A percentile compares a stretch with the other conserved stretches of the same genome.
Conservation (phyloP, 2,888 invertebrate species). For the Xestia ashworthii region DNA sequence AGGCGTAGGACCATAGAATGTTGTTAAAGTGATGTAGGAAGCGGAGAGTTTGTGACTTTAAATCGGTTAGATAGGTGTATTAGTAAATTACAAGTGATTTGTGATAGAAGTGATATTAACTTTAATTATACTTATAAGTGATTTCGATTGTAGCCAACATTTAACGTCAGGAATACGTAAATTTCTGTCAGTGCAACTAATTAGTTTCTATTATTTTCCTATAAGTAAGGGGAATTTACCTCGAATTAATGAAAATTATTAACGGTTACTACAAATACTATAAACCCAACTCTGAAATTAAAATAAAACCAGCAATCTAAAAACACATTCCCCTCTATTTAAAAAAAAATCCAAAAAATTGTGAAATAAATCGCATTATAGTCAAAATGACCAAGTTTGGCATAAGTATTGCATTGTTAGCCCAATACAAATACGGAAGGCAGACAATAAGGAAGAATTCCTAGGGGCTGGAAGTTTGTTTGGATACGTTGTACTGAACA, state of each 20-base stretch:
- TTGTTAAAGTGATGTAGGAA: neutral
- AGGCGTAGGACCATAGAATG: neutral
- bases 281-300: neutral
- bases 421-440: neutral
- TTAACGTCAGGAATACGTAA: neutral
- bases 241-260: neutral
- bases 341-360: too few relatives aligned
- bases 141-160: neutral
- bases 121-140: slow-evolving; percentile 13
- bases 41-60: neutral
- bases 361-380: neutral
- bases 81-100: slow-evolving; percentile 4
- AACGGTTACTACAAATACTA: neutral
- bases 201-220: neutral
- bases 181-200: neutral
- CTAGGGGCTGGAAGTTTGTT: too few relatives aligned
- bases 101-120: slow-evolving; percentile 8
- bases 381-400: neutral
- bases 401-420: neutral
- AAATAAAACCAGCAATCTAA: neutral
- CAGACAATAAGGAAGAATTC: too few relatives aligned
- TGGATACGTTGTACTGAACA: too few relatives aligned
- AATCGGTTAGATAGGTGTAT: neutral
- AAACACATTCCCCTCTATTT: neutral
- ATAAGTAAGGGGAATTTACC: neutral